Evolutionary conservation across 2,888 invertebrate genomes (phyloP).

Genomic region (Spodoptera exigua): DNA sequence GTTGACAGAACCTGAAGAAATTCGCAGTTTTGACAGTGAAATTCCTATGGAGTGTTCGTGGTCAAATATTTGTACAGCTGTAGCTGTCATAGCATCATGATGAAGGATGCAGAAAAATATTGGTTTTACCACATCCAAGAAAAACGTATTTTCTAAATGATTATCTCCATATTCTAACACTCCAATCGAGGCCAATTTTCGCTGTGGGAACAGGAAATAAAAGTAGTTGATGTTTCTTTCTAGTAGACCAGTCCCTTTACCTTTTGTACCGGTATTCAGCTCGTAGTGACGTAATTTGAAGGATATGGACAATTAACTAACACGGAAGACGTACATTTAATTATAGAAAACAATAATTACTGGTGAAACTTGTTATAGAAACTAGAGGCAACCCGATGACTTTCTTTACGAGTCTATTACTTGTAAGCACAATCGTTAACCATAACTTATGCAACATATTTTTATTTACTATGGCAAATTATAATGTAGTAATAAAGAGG

Average conservation of each 20-base stretch:
- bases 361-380: conserved; percentile 73
- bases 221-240: conserved; percentile 1
- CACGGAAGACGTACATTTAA: conserved; percentile 79
- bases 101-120: no score
- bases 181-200: no score
- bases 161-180: no score
- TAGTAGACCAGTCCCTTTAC: conserved; percentile 6
- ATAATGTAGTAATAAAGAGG: conserved; percentile 48
- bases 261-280: conserved; percentile 32
- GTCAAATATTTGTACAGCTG: no score
- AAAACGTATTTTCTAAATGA: no score
- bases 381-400: conserved; percentile 67
- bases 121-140: no score
- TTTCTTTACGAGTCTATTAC: conserved; percentile 67
- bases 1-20: no score
- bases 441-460: conserved; percentile 49
- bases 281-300: conserved; percentile 70
- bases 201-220: background rate
- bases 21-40: no score
- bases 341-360: conserved; percentile 73
- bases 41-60: no score
- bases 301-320: conserved; percentile 78
- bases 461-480: conserved; percentile 47
- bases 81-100: no score
- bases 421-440: conserved; percentile 53